Conservation (phyloP, 2,113 vertebrate species). For the Chloropsis hardwickii region DNA sequence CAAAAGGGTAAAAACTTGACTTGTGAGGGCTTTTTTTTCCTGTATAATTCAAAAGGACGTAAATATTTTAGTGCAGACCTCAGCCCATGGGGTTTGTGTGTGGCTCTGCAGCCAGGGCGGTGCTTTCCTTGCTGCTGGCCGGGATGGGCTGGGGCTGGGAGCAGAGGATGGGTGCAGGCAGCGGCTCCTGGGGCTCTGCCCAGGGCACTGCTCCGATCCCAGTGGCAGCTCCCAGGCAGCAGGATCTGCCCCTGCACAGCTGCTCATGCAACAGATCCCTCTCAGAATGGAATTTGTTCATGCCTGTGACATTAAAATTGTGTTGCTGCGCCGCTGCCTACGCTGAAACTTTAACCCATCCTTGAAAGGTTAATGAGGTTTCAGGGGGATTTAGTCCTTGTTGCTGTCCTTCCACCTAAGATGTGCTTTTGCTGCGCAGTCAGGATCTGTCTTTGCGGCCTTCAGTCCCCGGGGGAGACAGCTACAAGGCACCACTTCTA, state of each 20-base stretch:
- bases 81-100: neutral
- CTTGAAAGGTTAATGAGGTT: neutral
- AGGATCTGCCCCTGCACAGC: neutral
- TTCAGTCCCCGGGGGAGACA: neutral
- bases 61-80: neutral
- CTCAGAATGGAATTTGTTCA: neutral
- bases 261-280: neutral
- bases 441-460: neutral
- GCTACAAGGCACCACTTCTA: neutral
- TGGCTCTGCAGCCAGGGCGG: neutral
- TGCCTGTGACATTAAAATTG: neutral
- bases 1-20: neutral
- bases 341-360: neutral
- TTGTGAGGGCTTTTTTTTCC: neutral
- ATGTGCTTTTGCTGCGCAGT: neutral
- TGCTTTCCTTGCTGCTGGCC: neutral
- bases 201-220: accelerated
- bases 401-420: neutral
- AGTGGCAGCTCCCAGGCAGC: neutral
- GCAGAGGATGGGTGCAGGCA: neutral
- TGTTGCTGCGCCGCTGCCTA: neutral
- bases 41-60: neutral
- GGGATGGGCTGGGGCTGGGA: neutral
- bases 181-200: neutral
- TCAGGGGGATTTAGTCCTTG: neutral